Evolutionary conservation across 2,113 vertebrate genomes (phyloP).

Genomic region (Nesoenas mayeri): DNA sequence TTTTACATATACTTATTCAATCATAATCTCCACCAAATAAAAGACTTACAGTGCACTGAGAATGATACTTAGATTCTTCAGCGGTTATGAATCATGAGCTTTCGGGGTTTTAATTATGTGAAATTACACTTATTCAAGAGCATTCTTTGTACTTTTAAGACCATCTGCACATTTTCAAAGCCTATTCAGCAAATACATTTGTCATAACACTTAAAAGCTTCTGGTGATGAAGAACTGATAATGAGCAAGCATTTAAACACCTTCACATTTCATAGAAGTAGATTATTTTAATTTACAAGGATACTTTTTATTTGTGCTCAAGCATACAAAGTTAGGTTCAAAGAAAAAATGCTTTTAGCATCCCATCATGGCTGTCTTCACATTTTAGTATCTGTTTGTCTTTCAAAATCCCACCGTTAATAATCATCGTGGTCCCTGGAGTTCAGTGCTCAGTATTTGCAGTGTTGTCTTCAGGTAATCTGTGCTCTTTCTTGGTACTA

Average conservation of each 20-base stretch:
- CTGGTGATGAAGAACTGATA: not conserved
- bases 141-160: slow-evolving; percentile 46
- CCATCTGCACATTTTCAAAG: slow-evolving; percentile 50
- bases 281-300: slow-evolving; percentile 10
- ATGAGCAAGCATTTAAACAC: not conserved
- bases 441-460: not conserved
- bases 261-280: not conserved
- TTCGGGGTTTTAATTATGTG: not conserved
- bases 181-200: not conserved
- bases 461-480: not conserved
- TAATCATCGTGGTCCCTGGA: not conserved
- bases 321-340: not conserved
- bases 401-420: not conserved
- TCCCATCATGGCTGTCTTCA: not conserved
- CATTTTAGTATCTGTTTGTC: not conserved
- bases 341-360: not conserved
- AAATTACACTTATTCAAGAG: not conserved
- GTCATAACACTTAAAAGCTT: slow-evolving; percentile 10
- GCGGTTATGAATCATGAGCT: not conserved
- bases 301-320: not conserved
- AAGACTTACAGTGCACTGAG: not conserved
- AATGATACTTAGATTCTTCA: not conserved
- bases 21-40: not conserved
- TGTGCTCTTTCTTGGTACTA: not conserved
- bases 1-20: not conserved